Evolutionary conservation across 2,797 vertebrate species (phyloP).

Genomic region (Sebastes minor): DNA sequence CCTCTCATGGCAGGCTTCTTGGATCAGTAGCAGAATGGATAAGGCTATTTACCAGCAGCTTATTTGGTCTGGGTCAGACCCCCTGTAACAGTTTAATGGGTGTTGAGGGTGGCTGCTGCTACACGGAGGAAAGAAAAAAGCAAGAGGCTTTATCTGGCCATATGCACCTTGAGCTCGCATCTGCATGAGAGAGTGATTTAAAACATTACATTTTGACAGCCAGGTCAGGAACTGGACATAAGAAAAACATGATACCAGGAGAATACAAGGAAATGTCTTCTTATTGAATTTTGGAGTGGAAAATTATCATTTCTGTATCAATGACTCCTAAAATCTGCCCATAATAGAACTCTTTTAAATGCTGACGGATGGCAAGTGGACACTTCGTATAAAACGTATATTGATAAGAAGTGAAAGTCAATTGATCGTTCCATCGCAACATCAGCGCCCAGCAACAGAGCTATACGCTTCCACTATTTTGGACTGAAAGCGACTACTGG

Average conservation of each 20-base stretch:
- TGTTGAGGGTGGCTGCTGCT: constrained; percentile 36
- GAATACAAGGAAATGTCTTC: not conserved
- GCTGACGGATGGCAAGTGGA: not conserved
- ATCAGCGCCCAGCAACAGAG: too few relatives aligned
- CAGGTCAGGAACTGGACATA: not conserved
- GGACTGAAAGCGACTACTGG: too few relatives aligned
- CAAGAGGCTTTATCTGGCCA: constrained; percentile 49
- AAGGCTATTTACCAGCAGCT: constrained; percentile 74
- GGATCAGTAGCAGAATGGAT: constrained; percentile 74
- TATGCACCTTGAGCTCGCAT: constrained; percentile 54
- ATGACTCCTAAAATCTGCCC: not conserved
- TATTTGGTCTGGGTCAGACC: constrained; percentile 71
- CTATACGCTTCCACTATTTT: too few relatives aligned
- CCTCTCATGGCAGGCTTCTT: constrained; percentile 67
- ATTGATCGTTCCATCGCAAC: too few relatives aligned
- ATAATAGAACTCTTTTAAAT: not conserved
- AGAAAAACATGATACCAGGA: not conserved
- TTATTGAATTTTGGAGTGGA: not conserved
- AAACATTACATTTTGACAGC: constrained; percentile 22
- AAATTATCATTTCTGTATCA: not conserved
- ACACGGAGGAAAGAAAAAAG: not conserved
- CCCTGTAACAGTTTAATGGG: constrained; percentile 58
- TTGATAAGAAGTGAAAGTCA: too few relatives aligned
- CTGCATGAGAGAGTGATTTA: constrained; percentile 38
- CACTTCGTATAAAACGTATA: too few relatives aligned